Evolutionary conservation across 2,797 vertebrate species (phyloP).

Genomic region (Decapterus maruadsi): DNA sequence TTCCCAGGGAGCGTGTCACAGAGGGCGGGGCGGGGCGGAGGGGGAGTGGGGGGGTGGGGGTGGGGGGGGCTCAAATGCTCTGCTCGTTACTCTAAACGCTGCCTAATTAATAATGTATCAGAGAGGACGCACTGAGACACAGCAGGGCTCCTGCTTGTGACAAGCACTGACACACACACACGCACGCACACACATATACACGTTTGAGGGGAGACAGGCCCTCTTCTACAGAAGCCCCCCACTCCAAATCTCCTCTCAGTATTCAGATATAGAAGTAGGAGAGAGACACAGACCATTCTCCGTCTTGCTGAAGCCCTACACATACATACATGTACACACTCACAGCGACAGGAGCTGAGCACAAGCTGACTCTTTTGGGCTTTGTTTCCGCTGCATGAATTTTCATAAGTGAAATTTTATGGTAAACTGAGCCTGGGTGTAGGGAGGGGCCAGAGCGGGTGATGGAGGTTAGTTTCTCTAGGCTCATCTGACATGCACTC

Average conservation of each 20-base stretch:
- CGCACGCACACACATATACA: slow-evolving; percentile 12
- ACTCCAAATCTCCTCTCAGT: slow-evolving; percentile 57
- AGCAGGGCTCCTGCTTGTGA: slow-evolving; percentile 79
- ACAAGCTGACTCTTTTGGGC: slow-evolving; percentile 62
- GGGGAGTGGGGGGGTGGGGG: slow-evolving; percentile 32
- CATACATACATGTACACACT: slow-evolving; percentile 26
- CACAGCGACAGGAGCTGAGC: slow-evolving; percentile 46
- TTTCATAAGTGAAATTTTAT: slow-evolving; percentile 74
- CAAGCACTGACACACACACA: slow-evolving; percentile 56
- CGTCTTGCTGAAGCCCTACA: slow-evolving; percentile 36
- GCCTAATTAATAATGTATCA: slow-evolving; percentile 88
- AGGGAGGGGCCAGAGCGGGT: slow-evolving; percentile 6
- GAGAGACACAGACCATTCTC: slow-evolving; percentile 40
- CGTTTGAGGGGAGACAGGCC: slow-evolving; percentile 61
- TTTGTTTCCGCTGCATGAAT: slow-evolving; percentile 70
- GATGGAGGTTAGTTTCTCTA: slow-evolving; percentile 44
- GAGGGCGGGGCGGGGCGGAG: slow-evolving; percentile 50
- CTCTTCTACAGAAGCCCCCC: slow-evolving; percentile 50
- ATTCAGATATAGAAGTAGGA: slow-evolving; percentile 60
- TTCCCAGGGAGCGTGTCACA: slow-evolving; percentile 80
- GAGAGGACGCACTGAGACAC: slow-evolving; percentile 77
- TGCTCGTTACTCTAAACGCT: slow-evolving; percentile 85
- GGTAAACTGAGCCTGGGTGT: slow-evolving; percentile 59
- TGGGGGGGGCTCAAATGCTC: slow-evolving; percentile 78
- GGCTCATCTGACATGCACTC: slow-evolving; percentile 41